Percentiles rank a stretch among this genome's conserved stretches.
phyloP scores from a whole-genome alignment of 2,888 invertebrate genomes.

The Scaptomyza tumidula region DNA sequence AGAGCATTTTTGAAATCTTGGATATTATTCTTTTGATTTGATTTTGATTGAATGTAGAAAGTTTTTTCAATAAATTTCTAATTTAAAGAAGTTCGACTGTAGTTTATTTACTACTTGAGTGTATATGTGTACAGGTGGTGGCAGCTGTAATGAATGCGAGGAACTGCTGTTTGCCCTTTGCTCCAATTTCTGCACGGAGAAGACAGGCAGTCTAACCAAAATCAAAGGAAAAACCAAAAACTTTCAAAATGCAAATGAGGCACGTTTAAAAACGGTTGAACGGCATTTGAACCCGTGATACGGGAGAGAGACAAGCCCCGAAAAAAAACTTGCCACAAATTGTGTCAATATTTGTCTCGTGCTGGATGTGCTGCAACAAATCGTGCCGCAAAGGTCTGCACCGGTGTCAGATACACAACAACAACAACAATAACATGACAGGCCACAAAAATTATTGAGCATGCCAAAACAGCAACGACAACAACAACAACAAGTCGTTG shows the following conservation, averaged over 20 bases:
- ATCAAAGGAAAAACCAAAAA: slow-evolving; percentile 11
- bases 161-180: slow-evolving; percentile 74
- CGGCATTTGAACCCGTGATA: slow-evolving; percentile 68
- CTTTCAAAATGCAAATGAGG: slow-evolving; percentile 77
- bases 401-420: slow-evolving; percentile 77
- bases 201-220: slow-evolving; percentile 8
- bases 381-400: slow-evolving; percentile 84
- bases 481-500: slow-evolving; percentile 24
- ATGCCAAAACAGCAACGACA: slow-evolving; percentile 40
- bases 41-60: too few species aligned
- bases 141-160: slow-evolving; percentile 20
- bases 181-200: slow-evolving; percentile 69
- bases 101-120: background rate
- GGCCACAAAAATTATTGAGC: slow-evolving; percentile 79
- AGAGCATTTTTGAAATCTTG: too few species aligned
- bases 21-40: too few species aligned
- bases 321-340: slow-evolving; percentile 70
- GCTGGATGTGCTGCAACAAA: slow-evolving; percentile 83
- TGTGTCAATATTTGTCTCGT: slow-evolving; percentile 77
- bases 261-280: slow-evolving; percentile 60
- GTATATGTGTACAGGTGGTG: slow-evolving; percentile 45
- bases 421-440: slow-evolving; percentile 66
- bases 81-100: slow-evolving; percentile 1
- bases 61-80: too few species aligned
- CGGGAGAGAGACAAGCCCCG: slow-evolving; percentile 34